phyloP scores from a whole-genome alignment of 2,797 vertebrate species.

The Tolypeutes matacus region DNA sequence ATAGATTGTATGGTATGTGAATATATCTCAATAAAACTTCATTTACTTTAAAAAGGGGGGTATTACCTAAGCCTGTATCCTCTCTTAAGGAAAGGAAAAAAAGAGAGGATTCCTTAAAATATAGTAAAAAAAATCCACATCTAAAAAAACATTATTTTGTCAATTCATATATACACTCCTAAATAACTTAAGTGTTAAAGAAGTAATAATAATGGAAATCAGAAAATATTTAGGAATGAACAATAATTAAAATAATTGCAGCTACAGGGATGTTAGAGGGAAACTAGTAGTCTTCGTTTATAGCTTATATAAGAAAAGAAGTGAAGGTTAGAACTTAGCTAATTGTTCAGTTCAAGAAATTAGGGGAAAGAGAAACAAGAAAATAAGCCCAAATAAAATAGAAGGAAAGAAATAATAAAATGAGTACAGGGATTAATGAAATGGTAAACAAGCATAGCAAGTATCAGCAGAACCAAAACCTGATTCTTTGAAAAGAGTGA shows the following conservation, averaged over 20 bases:
- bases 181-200: not conserved
- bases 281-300: not conserved
- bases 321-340: not conserved
- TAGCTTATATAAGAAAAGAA: not conserved
- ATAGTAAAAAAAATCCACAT: no score
- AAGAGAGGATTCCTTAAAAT: no score
- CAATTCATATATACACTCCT: not conserved
- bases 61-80: no score
- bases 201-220: not conserved
- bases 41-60: no score
- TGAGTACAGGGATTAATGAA: not conserved
- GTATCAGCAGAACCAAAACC: conserved; percentile 3
- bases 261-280: not conserved
- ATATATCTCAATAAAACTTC: no score
- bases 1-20: no score
- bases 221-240: conserved; percentile 15
- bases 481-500: not conserved
- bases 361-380: not conserved
- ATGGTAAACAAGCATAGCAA: not conserved
- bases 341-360: not conserved
- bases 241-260: not conserved
- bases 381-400: conserved; percentile 34
- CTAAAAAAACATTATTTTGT: not conserved
- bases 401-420: conserved; percentile 46
- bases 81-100: no score